phyloP scores from a whole-genome alignment of 2,888 invertebrate genomes.

The Lithosia quadra region DNA sequence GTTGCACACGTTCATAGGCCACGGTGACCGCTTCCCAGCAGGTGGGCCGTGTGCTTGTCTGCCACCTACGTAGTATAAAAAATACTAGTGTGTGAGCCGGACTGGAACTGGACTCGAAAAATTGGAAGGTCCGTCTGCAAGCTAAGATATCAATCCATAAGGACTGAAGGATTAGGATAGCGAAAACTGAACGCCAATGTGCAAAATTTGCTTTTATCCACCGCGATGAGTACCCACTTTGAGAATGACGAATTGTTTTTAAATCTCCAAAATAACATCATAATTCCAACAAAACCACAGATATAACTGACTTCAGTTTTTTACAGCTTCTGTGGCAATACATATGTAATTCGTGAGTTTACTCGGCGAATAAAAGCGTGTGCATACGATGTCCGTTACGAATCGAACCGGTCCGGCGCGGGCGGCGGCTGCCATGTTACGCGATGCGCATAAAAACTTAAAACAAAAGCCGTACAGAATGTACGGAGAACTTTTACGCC shows the following conservation, averaged over 20 bases:
- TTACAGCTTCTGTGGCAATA: constrained; percentile 35
- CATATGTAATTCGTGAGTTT: constrained; percentile 51
- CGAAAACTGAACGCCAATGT: not conserved
- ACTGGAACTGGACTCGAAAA: not conserved
- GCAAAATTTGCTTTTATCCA: not conserved
- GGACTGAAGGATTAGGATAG: not conserved
- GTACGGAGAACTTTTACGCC: not conserved
- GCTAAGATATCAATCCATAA: not conserved
- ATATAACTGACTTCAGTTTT: constrained; percentile 7
- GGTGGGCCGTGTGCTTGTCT: too few relatives aligned
- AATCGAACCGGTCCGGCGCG: constrained; percentile 53
- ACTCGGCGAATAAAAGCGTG: constrained; percentile 38
- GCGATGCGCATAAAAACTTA: constrained; percentile 20
- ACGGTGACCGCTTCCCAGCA: too few relatives aligned
- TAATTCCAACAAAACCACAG: constrained; percentile 12
- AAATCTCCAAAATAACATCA: constrained; percentile 25
- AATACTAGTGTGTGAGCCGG: too few relatives aligned
- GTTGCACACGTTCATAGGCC: too few relatives aligned
- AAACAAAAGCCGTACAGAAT: constrained; percentile 19
- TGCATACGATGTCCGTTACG: constrained; percentile 55
- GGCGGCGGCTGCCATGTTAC: constrained; percentile 48
- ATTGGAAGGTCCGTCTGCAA: not conserved
- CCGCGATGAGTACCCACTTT: not conserved
- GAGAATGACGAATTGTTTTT: not conserved
- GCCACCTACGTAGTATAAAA: too few relatives aligned